phyloP scores from a whole-genome alignment of 2,888 invertebrate species.

The Resseliella maxima region DNA sequence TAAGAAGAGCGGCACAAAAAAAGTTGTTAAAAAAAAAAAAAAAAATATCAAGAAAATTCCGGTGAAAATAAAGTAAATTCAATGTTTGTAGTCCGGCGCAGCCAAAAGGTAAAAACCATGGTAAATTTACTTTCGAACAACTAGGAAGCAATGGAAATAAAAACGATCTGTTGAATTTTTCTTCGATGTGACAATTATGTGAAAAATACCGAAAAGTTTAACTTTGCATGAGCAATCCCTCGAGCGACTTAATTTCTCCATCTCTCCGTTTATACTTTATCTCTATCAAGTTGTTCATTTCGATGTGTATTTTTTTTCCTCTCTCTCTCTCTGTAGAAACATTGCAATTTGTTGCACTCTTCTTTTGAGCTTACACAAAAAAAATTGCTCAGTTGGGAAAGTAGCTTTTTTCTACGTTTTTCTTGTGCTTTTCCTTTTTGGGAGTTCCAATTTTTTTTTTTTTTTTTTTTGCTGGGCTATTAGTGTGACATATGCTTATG shows the following conservation, averaged over 20 bases:
- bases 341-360: slow-evolving; percentile 15
- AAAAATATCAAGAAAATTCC: no score
- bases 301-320: neutral
- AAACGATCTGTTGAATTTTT: slow-evolving; percentile 40
- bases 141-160: neutral
- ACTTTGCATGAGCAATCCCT: slow-evolving; percentile 48
- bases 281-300: slow-evolving; percentile 21
- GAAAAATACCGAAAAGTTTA: slow-evolving; percentile 23
- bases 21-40: neutral
- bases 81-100: no score
- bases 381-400: slow-evolving; percentile 38
- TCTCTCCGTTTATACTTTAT: slow-evolving; percentile 1
- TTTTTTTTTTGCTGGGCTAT: no score
- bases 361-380: neutral
- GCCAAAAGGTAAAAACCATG: no score
- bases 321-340: neutral
- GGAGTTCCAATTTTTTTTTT: neutral
- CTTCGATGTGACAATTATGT: slow-evolving; percentile 54
- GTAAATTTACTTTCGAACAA: neutral
- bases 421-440: neutral
- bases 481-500: slow-evolving; percentile 31
- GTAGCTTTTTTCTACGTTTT: neutral
- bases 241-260: slow-evolving; percentile 1
- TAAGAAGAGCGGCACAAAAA: no score
- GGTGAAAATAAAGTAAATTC: no score